phyloP scores from a whole-genome alignment of 1,140 invertebrate genomes.

The Pseudomyrmex gracilis region DNA sequence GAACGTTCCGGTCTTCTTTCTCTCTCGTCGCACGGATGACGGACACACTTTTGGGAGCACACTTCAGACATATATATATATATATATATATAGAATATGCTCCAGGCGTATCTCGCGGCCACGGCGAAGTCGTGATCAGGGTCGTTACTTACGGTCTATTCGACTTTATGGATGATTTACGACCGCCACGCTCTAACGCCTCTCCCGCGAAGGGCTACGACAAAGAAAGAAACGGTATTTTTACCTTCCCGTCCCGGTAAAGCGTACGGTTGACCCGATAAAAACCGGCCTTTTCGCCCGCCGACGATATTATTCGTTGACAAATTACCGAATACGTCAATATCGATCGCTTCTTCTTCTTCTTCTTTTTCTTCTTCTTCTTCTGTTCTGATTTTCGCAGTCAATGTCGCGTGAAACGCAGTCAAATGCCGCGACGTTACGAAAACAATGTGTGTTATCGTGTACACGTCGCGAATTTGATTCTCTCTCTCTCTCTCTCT shows the following conservation, averaged over 20 bases:
- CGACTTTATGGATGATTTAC: slow-evolving; percentile 70
- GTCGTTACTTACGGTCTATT: slow-evolving; percentile 60
- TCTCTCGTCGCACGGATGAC: no score
- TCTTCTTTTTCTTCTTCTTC: no score
- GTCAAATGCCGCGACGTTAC: no score
- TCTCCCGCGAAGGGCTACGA: slow-evolving; percentile 16
- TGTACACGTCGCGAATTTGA: slow-evolving; percentile 4
- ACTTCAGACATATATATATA: no score
- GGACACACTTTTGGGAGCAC: no score
- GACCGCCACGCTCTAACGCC: slow-evolving; percentile 51
- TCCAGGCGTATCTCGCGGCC: slow-evolving; percentile 10
- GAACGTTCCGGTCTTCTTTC: no score
- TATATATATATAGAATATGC: background rate
- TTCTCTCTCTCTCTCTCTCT: no score
- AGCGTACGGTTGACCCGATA: slow-evolving; percentile 13
- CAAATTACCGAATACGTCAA: slow-evolving; percentile 19
- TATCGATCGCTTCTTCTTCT: no score
- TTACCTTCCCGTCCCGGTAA: slow-evolving; percentile 11
- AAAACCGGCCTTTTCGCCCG: background rate
- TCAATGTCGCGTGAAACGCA: background rate
- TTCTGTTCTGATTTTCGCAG: background rate
- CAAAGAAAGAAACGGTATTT: slow-evolving; percentile 20
- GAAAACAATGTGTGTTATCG: background rate
- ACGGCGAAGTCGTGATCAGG: slow-evolving; percentile 38
- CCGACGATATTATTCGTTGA: slow-evolving; percentile 18